These are phyloP conservation scores for Cyanistes caeruleus DNA, from an alignment of 2,113 vertebrate species.

Conservation along the genomic window DNA sequence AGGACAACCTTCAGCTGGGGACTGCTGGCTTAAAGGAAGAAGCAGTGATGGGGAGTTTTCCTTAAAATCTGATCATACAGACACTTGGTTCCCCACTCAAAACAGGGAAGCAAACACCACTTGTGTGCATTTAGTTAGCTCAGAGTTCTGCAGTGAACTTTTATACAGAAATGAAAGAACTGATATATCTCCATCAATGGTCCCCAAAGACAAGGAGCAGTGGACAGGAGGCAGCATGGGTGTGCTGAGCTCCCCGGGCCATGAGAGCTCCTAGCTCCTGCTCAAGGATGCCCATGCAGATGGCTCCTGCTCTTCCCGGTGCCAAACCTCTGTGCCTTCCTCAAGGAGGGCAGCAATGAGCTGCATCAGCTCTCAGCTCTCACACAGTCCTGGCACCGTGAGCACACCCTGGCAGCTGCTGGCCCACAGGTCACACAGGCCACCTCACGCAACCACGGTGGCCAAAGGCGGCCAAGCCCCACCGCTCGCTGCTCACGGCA, in stretches of 20 bases:
- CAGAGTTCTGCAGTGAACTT: not conserved
- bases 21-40: not conserved
- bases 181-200: not conserved
- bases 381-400: not conserved
- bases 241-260: not conserved
- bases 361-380: not conserved
- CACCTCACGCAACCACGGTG: fast-evolving
- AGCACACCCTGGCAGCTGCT: not conserved
- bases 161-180: not conserved
- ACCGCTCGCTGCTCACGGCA: fast-evolving
- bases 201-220: not conserved
- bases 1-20: not conserved
- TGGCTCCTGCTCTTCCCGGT: not conserved
- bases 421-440: not conserved
- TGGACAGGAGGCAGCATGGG: fast-evolving
- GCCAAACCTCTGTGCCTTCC: not conserved
- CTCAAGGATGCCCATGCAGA: not conserved
- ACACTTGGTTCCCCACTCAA: not conserved
- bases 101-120: not conserved
- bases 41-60: not conserved
- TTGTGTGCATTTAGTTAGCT: fast-evolving
- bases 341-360: not conserved
- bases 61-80: not conserved
- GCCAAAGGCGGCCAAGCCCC: not conserved
- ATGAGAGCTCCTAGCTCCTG: not conserved